phyloP scores from a whole-genome alignment of 2,888 invertebrate genomes.

The Clistopyga incitator region DNA sequence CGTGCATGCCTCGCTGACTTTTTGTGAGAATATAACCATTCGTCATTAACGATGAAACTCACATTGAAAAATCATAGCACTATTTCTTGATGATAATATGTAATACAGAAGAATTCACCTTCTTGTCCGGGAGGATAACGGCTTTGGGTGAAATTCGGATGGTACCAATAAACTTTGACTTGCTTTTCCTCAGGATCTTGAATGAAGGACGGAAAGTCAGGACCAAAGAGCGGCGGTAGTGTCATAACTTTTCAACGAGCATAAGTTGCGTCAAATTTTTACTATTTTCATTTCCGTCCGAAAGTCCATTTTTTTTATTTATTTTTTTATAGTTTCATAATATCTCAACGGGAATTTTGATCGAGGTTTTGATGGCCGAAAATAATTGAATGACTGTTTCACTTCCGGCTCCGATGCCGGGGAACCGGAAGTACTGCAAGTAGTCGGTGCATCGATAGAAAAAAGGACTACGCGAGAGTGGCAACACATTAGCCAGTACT shows the following conservation, averaged over 20 bases:
- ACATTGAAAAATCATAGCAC: background rate
- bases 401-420: background rate
- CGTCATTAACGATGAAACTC: background rate
- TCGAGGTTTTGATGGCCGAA: slow-evolving; percentile 41
- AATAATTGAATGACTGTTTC: slow-evolving; percentile 44
- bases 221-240: slow-evolving; percentile 75
- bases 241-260: slow-evolving; percentile 74
- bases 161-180: slow-evolving; percentile 86
- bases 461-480: background rate
- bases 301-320: slow-evolving; percentile 47
- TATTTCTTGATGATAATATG: background rate
- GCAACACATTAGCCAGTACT: no score
- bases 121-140: slow-evolving; percentile 85
- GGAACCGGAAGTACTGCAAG: slow-evolving; percentile 34
- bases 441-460: background rate
- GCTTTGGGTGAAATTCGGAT: slow-evolving; percentile 87
- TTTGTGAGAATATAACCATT: background rate
- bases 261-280: slow-evolving; percentile 45
- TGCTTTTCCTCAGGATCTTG: slow-evolving; percentile 72
- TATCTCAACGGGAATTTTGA: slow-evolving; percentile 61
- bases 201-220: slow-evolving; percentile 75
- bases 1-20: slow-evolving; percentile 87
- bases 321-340: slow-evolving; percentile 30
- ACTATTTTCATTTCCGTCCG: slow-evolving; percentile 40
- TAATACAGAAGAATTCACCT: slow-evolving; percentile 71